Percentiles rank a stretch among this genome's conserved stretches.
These are phyloP conservation scores for Malurus splendens DNA, from an alignment of 2,797 vertebrate species.

Conservation along the genomic window DNA sequence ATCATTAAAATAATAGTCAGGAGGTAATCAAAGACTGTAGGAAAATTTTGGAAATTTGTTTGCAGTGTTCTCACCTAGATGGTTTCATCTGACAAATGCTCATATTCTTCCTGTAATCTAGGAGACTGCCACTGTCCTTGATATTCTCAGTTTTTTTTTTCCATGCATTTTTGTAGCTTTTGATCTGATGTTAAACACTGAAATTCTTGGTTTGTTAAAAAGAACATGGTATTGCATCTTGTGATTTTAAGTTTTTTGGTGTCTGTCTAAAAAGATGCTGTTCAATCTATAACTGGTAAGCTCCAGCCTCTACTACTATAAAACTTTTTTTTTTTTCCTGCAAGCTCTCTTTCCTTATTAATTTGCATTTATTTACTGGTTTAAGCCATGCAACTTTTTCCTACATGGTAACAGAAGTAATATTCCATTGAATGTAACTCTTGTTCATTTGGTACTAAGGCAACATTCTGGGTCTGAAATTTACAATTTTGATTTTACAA, in stretches of 20 bases:
- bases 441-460: not conserved
- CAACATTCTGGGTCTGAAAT: not conserved
- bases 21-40: not conserved
- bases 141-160: not conserved
- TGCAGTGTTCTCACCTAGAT: not conserved
- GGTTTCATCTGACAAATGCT: not conserved
- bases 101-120: not conserved
- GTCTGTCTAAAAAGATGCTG: not conserved
- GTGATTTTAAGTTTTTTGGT: not conserved
- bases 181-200: not conserved
- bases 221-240: not conserved
- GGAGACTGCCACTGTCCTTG: not conserved
- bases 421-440: not conserved
- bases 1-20: not conserved
- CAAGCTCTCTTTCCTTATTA: not conserved
- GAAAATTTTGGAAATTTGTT: not conserved
- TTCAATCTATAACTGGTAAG: not conserved
- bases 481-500: not conserved
- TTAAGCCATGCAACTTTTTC: not conserved
- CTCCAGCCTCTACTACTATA: accelerated
- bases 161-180: not conserved
- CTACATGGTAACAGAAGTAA: not conserved
- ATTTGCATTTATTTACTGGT: not conserved
- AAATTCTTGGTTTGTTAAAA: not conserved
- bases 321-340: accelerated